Conservation (phyloP, 92 coral and sea anemone genomes). For the Hydrozoanthus gracilis region DNA sequence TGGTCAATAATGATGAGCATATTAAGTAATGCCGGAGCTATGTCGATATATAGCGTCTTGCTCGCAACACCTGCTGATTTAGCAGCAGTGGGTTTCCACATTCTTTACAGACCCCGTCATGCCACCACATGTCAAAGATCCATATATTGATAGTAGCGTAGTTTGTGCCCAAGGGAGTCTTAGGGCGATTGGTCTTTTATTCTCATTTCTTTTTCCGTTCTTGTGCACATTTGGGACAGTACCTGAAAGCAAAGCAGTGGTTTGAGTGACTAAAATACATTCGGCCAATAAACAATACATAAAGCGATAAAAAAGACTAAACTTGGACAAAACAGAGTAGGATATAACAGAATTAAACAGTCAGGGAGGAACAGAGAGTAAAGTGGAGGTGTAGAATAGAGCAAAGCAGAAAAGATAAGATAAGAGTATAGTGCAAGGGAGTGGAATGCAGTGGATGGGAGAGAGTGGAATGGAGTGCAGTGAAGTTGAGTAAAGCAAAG, state of each 20-base stretch:
- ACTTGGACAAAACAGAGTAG: neutral
- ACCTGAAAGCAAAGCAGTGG: conserved; percentile 62
- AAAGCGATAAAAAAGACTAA: neutral
- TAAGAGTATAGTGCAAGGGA: too few relatives aligned
- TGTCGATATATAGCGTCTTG: too few relatives aligned
- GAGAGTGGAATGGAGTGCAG: too few relatives aligned
- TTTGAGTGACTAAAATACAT: neutral
- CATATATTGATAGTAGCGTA: neutral
- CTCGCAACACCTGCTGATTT: neutral
- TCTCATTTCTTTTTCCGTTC: conserved; percentile 91
- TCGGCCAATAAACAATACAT: neutral
- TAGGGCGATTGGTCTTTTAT: neutral
- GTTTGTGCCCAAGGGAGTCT: neutral
- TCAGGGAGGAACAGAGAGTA: too few relatives aligned
- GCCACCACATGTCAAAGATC: neutral
- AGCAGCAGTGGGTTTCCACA: neutral
- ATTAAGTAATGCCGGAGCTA: too few relatives aligned
- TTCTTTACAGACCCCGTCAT: neutral
- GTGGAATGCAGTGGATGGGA: too few relatives aligned
- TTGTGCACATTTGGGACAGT: conserved; percentile 93
- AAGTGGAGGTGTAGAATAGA: too few relatives aligned
- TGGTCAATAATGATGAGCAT: too few relatives aligned
- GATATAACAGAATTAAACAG: too few relatives aligned
- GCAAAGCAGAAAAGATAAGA: too few relatives aligned
- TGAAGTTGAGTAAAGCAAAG: too few relatives aligned